phyloP scores from a whole-genome alignment of 2,113 vertebrate genomes.

The Dasyornis broadbenti region DNA sequence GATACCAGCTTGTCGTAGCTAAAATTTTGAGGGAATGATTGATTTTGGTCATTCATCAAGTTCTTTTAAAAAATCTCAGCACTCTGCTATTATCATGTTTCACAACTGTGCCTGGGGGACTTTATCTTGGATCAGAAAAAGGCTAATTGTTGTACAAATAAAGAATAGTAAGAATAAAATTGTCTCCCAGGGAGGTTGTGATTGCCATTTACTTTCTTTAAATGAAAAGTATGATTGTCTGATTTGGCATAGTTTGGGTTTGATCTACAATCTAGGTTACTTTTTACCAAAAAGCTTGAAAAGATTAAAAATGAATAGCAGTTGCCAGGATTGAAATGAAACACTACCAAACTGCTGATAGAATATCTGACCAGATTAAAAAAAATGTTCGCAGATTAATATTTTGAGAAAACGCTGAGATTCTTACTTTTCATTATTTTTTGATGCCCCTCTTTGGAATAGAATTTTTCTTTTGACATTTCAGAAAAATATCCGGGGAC shows the following conservation, averaged over 20 bases:
- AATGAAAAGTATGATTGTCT: background rate
- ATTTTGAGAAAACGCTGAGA: background rate
- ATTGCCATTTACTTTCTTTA: slow-evolving; percentile 2
- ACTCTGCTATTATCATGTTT: background rate
- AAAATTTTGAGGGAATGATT: background rate
- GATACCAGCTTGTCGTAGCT: background rate
- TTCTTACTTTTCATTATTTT: background rate
- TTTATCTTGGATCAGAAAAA: slow-evolving; percentile 24
- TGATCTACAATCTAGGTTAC: background rate
- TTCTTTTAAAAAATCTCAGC: background rate
- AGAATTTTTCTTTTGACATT: background rate
- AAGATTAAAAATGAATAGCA: background rate
- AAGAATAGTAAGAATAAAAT: background rate
- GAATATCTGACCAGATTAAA: background rate
- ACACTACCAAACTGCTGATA: background rate
- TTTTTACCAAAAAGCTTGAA: background rate
- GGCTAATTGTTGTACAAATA: slow-evolving; percentile 26
- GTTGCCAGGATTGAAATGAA: background rate
- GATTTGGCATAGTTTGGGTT: background rate
- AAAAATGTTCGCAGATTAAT: background rate
- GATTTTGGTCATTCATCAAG: background rate
- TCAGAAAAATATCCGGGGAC: background rate
- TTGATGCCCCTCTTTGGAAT: background rate
- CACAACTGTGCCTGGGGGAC: background rate
- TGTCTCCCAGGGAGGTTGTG: background rate